Percentiles rank a stretch among this genome's conserved stretches.
Conservation (phyloP, 1,140 invertebrate genomes). For the Charaxes varanes region DNA sequence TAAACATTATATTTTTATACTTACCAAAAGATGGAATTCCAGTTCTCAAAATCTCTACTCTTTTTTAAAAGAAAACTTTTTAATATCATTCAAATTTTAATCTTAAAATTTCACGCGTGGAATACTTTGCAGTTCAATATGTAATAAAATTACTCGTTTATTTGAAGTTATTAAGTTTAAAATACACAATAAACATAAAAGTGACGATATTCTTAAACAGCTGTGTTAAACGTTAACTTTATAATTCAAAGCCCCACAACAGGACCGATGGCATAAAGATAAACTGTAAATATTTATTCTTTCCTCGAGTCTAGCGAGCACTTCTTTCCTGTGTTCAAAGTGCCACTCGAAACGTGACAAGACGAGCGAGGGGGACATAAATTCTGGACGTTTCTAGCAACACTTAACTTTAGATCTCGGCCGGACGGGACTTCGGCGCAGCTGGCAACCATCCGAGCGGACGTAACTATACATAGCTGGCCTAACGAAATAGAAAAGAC, state of each 20-base stretch:
- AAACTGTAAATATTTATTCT: slow-evolving; percentile 20
- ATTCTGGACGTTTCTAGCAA: slow-evolving; percentile 31
- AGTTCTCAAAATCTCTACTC: too few species aligned
- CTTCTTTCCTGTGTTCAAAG: slow-evolving; percentile 20
- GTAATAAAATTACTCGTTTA: too few species aligned
- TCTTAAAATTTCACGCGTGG: too few species aligned
- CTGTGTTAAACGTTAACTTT: neutral
- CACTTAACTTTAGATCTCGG: slow-evolving; percentile 35
- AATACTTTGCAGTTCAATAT: too few species aligned
- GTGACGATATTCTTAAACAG: neutral
- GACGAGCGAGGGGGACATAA: slow-evolving; percentile 24
- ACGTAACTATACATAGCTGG: slow-evolving; percentile 51
- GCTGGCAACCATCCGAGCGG: slow-evolving; percentile 59
- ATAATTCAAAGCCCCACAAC: slow-evolving; percentile 6
- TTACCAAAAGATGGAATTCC: too few species aligned
- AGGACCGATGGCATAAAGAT: slow-evolving; percentile 7
- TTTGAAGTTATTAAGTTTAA: too few species aligned
- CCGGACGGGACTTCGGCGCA: slow-evolving; percentile 31
- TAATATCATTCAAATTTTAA: too few species aligned
- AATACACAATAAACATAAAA: neutral
- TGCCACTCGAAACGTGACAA: slow-evolving; percentile 20
- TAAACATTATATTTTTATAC: too few species aligned
- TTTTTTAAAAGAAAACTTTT: too few species aligned
- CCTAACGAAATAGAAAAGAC: slow-evolving; percentile 68
- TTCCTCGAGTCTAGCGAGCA: slow-evolving; percentile 12